phyloP scores from a whole-genome alignment of 2,113 vertebrate species.

The Halichoeres trimaculatus region DNA sequence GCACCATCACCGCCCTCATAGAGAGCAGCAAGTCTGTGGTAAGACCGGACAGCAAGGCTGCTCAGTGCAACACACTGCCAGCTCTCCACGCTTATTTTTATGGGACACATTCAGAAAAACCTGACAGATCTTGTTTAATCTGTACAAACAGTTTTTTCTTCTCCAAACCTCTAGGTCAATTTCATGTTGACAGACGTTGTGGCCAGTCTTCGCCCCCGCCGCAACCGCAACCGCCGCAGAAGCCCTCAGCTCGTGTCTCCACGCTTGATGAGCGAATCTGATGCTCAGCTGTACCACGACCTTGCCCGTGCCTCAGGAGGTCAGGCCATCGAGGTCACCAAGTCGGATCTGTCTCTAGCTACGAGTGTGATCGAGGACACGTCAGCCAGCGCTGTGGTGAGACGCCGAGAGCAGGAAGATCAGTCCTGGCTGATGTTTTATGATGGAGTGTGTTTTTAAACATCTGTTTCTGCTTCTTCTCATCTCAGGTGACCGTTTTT shows the following conservation, averaged over 20 bases:
- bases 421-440: not conserved
- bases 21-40: slow-evolving; percentile 75
- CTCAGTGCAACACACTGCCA: too few species aligned
- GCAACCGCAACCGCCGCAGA: slow-evolving; percentile 33
- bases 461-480: not conserved
- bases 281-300: slow-evolving; percentile 68
- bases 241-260: not conserved
- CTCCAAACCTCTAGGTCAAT: slow-evolving; percentile 62
- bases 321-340: slow-evolving; percentile 71
- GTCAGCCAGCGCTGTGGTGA: slow-evolving; percentile 66
- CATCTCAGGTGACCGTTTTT: slow-evolving; percentile 77
- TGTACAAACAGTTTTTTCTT: not conserved
- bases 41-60: not conserved
- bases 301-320: slow-evolving; percentile 77
- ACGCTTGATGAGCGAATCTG: slow-evolving; percentile 3
- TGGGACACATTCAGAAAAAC: too few species aligned
- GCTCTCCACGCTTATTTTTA: not conserved
- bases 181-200: slow-evolving; percentile 73
- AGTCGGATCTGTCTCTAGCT: slow-evolving; percentile 57
- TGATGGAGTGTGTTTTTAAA: not conserved
- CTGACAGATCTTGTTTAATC: not conserved
- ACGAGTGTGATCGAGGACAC: slow-evolving; percentile 72
- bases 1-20: slow-evolving; percentile 69
- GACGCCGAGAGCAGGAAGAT: not conserved
- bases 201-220: not conserved